Conservation (phyloP, 2,113 vertebrate genomes). For the Naja naja region DNA sequence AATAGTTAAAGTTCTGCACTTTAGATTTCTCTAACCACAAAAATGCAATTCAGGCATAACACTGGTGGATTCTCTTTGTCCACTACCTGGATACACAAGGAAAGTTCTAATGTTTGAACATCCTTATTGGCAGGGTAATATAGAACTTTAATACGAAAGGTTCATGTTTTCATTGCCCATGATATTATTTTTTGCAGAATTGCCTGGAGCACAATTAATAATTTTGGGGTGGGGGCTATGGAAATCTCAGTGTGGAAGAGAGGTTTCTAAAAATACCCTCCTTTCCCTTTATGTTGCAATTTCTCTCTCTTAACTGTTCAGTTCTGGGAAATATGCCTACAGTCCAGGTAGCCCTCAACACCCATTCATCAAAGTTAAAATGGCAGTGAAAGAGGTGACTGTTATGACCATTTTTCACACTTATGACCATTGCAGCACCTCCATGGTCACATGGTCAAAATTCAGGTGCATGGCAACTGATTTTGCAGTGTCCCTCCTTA, state of each 20-base stretch:
- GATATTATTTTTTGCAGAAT: conserved; percentile 4
- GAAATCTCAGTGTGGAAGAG: background rate
- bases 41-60: conserved; percentile 15
- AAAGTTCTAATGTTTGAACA: background rate
- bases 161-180: background rate
- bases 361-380: no score
- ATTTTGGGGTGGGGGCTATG: background rate
- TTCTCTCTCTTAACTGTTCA: background rate
- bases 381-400: no score
- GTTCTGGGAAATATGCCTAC: background rate
- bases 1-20: conserved; percentile 42
- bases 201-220: background rate
- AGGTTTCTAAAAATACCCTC: background rate
- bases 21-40: conserved; percentile 20
- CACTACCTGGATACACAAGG: background rate
- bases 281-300: background rate
- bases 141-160: conserved; percentile 6
- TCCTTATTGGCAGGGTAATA: background rate
- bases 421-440: no score
- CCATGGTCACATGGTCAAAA: no score
- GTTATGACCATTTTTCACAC: no score
- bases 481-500: no score
- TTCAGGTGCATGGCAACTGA: no score
- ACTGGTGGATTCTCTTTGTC: conserved; percentile 15
- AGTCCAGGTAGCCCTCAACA: background rate